Conservation (phyloP, 2,888 invertebrate genomes). For the Brachypterus glaber region DNA sequence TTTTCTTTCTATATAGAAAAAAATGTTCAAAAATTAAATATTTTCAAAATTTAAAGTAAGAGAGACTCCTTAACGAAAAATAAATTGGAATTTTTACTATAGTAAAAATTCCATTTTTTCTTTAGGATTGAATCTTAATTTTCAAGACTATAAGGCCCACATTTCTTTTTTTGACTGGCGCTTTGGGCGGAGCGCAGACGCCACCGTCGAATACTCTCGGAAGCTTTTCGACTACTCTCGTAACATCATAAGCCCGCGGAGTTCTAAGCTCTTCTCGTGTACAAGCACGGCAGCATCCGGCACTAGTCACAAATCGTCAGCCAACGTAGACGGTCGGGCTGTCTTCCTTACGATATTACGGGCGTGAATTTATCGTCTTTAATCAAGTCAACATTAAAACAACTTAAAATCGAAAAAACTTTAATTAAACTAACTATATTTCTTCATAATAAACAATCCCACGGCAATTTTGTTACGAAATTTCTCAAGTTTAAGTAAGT, state of each 20-base stretch:
- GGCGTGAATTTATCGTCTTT: no score
- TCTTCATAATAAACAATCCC: no score
- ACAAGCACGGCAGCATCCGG: constrained; percentile 30
- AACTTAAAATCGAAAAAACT: no score
- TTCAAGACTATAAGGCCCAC: constrained; percentile 24
- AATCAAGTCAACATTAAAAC: no score
- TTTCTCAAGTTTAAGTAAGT: no score
- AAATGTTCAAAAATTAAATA: no score
- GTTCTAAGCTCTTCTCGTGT: constrained; percentile 30
- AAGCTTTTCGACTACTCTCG: constrained; percentile 38
- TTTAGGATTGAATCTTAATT: no score
- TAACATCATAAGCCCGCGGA: constrained; percentile 44
- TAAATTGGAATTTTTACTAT: constrained; percentile 27
- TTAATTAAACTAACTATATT: no score
- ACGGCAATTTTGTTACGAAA: no score
- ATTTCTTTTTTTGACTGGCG: constrained; percentile 23
- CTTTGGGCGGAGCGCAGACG: constrained; percentile 21
- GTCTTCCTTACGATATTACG: constrained; percentile 1
- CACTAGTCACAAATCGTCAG: constrained; percentile 30
- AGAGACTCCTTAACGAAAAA: constrained; percentile 28
- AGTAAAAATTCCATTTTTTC: no score
- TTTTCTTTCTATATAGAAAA: no score
- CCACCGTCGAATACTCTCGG: constrained; percentile 20
- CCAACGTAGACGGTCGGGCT: constrained; percentile 21
- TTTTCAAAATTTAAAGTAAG: no score